Conservation (phyloP, 2,888 invertebrate genomes). For the Sinopyrophorus schimmeli region DNA sequence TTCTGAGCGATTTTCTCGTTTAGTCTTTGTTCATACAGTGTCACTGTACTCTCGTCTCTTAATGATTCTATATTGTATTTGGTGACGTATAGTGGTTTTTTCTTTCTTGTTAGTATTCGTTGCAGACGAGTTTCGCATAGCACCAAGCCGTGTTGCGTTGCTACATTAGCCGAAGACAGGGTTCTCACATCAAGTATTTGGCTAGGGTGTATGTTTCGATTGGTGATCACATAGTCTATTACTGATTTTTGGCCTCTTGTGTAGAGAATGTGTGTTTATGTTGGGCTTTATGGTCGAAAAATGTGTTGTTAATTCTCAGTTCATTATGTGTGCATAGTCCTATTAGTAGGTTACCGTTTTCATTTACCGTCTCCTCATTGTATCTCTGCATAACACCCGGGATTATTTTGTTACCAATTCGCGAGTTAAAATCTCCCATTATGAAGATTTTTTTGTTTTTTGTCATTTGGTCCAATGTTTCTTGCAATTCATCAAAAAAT, state of each 20-base stretch:
- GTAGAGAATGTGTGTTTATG: too few relatives aligned
- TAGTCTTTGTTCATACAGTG: conserved; percentile 1
- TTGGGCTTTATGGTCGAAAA: too few relatives aligned
- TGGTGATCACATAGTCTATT: conserved; percentile 1
- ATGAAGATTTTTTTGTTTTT: too few relatives aligned
- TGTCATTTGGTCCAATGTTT: too few relatives aligned
- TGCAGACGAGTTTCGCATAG: background rate
- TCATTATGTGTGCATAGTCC: too few relatives aligned
- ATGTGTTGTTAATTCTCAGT: too few relatives aligned
- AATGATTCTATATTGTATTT: conserved; percentile 4
- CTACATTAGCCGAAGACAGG: background rate
- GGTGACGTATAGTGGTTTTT: background rate
- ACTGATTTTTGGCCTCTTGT: background rate
- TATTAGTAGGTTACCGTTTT: too few relatives aligned
- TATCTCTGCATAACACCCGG: too few relatives aligned
- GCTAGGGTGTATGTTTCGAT: conserved; percentile 2
- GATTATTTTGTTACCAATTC: too few relatives aligned
- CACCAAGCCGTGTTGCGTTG: background rate
- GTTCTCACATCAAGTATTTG: background rate
- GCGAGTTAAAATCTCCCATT: too few relatives aligned
- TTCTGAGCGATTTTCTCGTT: conserved; percentile 4
- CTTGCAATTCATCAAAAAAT: too few relatives aligned
- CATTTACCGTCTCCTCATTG: too few relatives aligned
- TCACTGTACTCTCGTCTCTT: background rate
- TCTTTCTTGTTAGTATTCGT: background rate